phyloP scores from a whole-genome alignment of 2,888 invertebrate species.

The Allophyes oxyacanthae region DNA sequence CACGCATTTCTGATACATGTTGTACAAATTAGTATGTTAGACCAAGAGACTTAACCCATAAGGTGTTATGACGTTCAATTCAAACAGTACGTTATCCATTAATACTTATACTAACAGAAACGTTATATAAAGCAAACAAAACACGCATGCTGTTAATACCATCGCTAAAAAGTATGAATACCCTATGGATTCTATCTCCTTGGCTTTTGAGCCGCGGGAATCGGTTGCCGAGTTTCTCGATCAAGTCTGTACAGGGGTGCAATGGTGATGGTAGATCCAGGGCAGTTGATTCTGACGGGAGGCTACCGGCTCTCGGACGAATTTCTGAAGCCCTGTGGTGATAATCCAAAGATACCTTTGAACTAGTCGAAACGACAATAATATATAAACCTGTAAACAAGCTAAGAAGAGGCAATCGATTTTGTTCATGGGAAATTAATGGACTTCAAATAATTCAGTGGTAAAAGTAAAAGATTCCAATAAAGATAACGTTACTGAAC shows the following conservation, averaged over 20 bases:
- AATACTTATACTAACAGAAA: constrained; percentile 14
- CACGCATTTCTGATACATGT: too few species aligned
- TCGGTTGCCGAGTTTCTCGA: constrained; percentile 85
- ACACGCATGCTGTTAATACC: constrained; percentile 48
- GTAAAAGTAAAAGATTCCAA: too few species aligned
- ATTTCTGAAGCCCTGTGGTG: constrained; percentile 66
- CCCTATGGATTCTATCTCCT: constrained; percentile 90
- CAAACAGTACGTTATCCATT: constrained; percentile 5
- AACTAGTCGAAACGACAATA: neutral
- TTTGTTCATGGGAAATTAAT: too few species aligned
- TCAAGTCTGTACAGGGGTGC: constrained; percentile 76
- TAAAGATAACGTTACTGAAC: too few species aligned
- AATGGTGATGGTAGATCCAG: constrained; percentile 63
- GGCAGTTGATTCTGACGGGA: constrained; percentile 69
- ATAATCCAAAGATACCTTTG: constrained; percentile 19
- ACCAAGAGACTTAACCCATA: neutral
- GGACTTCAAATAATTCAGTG: too few species aligned
- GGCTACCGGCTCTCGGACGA: constrained; percentile 79
- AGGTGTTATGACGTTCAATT: constrained; percentile 4
- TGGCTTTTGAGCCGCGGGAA: constrained; percentile 86
- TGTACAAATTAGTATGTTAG: constrained; percentile 26
- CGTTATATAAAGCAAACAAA: constrained; percentile 26
- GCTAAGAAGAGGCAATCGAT: neutral
- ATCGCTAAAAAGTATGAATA: constrained; percentile 69
- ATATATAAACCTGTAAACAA: neutral